Evolutionary conservation across 2,888 invertebrate species (phyloP), one percentile per base, ranked within the genome.

Genomic region (Monopis laevigella): DNA sequence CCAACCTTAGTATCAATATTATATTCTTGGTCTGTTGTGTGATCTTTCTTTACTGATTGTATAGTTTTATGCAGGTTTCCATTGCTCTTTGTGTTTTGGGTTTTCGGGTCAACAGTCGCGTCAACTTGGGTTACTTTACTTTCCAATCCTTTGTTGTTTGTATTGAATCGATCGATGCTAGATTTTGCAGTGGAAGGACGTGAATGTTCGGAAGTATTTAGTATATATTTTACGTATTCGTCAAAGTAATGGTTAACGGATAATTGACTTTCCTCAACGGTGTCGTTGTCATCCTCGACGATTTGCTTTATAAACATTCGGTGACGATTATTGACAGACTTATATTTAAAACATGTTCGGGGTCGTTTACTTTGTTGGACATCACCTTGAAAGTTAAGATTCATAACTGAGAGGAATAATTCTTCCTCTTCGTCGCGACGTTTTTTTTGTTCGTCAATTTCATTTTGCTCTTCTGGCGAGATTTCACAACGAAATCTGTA

Each of bases 271-370:
- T 62, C 71, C 2, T 59, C 62, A 1, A 67, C 62, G 10, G 47
- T 50, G 10, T 49, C 46, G 13, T 58, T 58, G 16, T 53, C 48
- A 16, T 68, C 62, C 3, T 56, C 54, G 0, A 74, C 57, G 5
- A 56, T 48, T 60, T 78, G 62, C 47, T 73, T 77, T 0, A 78
- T 65, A 46, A 80, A 78, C 75, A 80, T 74, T 49, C 80, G 56
- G 41, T 80, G 78, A 45, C 58, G 62, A 32, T 54, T 62, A 6
- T 54, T 55, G 41, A 58, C 55, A 29, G 13, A 13, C 11, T 12
- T 16, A 46, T 69, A 80, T 53, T 78, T 78, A 39, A 77, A 78
- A 45, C 68, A 65, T 3, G 70, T 67, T 32, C 67, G 56, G 1
- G 60, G 61, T 47, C 62, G 61, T 46, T 61, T 69, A 1, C 49